These are phyloP conservation scores for Drosophila niveifrons DNA, from an alignment of 2,888 invertebrate species.

Conservation along the genomic window DNA sequence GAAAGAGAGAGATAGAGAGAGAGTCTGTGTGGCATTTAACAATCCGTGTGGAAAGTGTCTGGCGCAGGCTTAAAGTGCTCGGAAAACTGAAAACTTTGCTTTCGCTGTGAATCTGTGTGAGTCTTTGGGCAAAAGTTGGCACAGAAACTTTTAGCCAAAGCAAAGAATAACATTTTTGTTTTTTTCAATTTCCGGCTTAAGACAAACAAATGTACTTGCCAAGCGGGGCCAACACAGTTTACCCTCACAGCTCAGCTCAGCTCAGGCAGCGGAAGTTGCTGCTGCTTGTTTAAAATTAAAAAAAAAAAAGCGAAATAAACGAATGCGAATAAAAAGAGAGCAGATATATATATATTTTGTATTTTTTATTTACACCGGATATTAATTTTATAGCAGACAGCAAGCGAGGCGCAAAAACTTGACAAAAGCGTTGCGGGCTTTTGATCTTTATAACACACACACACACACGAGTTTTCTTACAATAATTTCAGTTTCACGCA, in stretches of 20 bases:
- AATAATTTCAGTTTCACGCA: conserved; percentile 70
- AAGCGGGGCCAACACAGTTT: conserved; percentile 27
- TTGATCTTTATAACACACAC: conserved; percentile 56
- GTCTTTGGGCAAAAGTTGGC: conserved; percentile 41
- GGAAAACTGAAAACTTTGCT: background rate
- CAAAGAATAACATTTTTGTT: conserved; percentile 63
- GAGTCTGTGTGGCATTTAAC: conserved; percentile 7
- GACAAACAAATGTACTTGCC: conserved; percentile 74
- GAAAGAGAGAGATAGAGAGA: no score
- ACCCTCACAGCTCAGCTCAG: conserved; percentile 5
- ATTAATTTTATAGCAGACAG: conserved; percentile 81
- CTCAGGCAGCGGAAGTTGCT: conserved; percentile 64
- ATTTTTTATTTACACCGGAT: conserved; percentile 80
- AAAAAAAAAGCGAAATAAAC: conserved; percentile 14
- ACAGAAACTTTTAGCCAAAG: conserved; percentile 58
- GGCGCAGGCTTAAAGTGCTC: conserved; percentile 31
- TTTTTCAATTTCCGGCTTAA: conserved; percentile 81
- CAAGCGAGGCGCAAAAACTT: conserved; percentile 52
- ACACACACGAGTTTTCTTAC: conserved; percentile 49
- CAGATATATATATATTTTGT: conserved; percentile 37
- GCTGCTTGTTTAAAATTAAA: conserved; percentile 66
- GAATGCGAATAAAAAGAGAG: background rate
- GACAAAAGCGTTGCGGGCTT: conserved; percentile 64
- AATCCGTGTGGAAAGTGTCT: conserved; percentile 15
- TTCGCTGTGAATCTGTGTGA: background rate